Conservation (phyloP, 2,113 vertebrate genomes). For the Phyllopteryx taeniolatus region DNA sequence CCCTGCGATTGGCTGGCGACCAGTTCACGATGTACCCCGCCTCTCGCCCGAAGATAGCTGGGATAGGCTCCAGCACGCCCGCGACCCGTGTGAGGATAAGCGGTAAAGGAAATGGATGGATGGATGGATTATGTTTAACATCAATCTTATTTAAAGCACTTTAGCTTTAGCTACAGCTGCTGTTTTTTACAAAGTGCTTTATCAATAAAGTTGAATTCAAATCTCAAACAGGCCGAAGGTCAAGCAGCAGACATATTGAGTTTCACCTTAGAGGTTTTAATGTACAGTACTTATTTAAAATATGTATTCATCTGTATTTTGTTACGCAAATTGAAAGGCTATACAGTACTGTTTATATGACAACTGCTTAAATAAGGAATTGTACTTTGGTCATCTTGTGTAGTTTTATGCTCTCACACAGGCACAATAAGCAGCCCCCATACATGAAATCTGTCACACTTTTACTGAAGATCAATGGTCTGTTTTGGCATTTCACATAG, state of each 20-base stretch:
- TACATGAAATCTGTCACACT: slow-evolving; percentile 28
- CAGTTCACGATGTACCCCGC: no score
- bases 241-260: no score
- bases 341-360: slow-evolving; percentile 23
- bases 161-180: slow-evolving; percentile 8
- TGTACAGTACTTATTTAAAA: neutral
- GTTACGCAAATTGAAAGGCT: slow-evolving; percentile 8
- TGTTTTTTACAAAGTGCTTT: slow-evolving; percentile 21
- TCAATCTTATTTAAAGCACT: no score
- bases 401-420: neutral
- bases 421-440: slow-evolving; percentile 17
- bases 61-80: no score
- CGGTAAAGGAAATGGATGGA: no score
- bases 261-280: no score
- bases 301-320: neutral
- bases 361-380: slow-evolving; percentile 28
- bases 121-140: no score
- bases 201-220: no score
- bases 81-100: no score
- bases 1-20: no score
- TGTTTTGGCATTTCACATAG: slow-evolving; percentile 67
- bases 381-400: slow-evolving; percentile 23
- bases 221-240: no score
- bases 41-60: no score
- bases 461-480: slow-evolving; percentile 50